A percentile compares a stretch with the other conserved stretches of the same genome.
Evolutionary conservation across 2,113 vertebrate genomes (phyloP).

Genomic region (Lota lota): DNA sequence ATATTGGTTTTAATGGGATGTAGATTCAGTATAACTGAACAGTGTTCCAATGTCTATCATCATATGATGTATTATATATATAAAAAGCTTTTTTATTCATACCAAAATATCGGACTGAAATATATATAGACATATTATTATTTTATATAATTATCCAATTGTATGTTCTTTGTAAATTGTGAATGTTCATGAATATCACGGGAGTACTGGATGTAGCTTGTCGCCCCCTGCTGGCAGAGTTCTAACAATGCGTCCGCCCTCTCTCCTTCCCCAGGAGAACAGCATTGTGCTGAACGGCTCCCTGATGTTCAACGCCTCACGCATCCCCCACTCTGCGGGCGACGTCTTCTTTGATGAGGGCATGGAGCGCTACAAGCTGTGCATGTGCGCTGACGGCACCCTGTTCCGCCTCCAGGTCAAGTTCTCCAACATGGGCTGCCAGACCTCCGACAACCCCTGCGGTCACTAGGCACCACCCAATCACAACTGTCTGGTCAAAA

Average conservation of each 20-base stretch:
- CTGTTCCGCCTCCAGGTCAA: constrained; percentile 93
- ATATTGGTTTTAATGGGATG: too few relatives aligned
- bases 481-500: neutral
- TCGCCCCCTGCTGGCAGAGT: neutral
- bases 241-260: neutral
- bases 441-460: constrained; percentile 88
- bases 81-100: too few relatives aligned
- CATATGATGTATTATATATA: too few relatives aligned
- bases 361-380: constrained; percentile 93
- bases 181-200: too few relatives aligned
- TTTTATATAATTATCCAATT: too few relatives aligned
- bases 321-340: constrained; percentile 83
- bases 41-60: too few relatives aligned
- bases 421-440: constrained; percentile 90
- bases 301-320: constrained; percentile 84
- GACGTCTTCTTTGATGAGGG: constrained; percentile 76
- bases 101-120: too few relatives aligned
- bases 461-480: constrained; percentile 62
- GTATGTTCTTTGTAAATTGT: too few relatives aligned
- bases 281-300: constrained; percentile 94
- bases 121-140: too few relatives aligned
- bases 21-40: too few relatives aligned
- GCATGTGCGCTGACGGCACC: constrained; percentile 92
- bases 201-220: too few relatives aligned
- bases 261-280: constrained; percentile 78